A percentile compares a stretch with the other conserved stretches of the same genome.
Conservation (phyloP, 64 coral and sea anemone species). For the Hydrozoanthus tunicans region DNA sequence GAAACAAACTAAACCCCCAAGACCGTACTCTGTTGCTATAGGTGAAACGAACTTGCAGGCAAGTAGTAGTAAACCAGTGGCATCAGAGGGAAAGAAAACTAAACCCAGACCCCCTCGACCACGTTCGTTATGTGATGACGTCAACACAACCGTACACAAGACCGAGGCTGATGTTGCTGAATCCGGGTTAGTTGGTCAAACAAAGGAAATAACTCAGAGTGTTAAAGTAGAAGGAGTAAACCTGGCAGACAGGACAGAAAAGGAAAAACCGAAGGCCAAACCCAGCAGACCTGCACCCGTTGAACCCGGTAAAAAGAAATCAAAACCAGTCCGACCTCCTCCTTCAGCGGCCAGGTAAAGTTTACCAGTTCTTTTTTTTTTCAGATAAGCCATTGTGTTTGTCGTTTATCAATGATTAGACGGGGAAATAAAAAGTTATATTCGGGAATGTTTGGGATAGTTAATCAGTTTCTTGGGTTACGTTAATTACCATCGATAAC, state of each 20-base stretch:
- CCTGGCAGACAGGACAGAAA: background rate
- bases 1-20: conserved; percentile 8
- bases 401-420: background rate
- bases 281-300: conserved; percentile 12
- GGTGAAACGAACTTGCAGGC: conserved; percentile 14
- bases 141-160: background rate
- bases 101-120: conserved; percentile 45
- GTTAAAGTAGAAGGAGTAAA: background rate
- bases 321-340: conserved; percentile 44
- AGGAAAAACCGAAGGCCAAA: conserved; percentile 15
- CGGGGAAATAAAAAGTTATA: too few species aligned
- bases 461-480: too few species aligned
- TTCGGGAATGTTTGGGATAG: too few species aligned
- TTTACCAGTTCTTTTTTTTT: background rate
- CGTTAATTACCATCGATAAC: too few species aligned
- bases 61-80: background rate
- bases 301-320: conserved; percentile 45
- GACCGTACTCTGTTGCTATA: conserved; percentile 32
- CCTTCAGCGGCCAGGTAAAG: conserved; percentile 15
- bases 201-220: background rate
- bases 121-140: background rate
- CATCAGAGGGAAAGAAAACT: conserved; percentile 7
- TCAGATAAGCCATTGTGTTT: background rate
- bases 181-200: background rate
- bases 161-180: background rate